phyloP scores from a whole-genome alignment of 2,888 invertebrate genomes.

The Drosophila parthenogenetica region DNA sequence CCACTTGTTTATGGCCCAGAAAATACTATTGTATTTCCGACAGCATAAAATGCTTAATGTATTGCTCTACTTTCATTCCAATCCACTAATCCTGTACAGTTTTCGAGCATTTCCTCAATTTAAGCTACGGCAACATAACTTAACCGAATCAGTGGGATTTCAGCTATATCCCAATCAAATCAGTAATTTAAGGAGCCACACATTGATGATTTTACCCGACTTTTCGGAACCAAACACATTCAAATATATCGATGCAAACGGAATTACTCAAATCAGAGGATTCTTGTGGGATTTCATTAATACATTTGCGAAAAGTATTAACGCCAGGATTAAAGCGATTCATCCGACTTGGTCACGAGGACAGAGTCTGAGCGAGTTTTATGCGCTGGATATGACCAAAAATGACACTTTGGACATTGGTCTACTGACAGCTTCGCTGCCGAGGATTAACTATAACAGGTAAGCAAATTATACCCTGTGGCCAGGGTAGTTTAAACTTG shows the following conservation, averaged over 20 bases:
- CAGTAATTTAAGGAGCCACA: conserved; percentile 31
- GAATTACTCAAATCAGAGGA: conserved; percentile 34
- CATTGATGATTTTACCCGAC: conserved; percentile 52
- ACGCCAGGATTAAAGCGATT: conserved; percentile 22
- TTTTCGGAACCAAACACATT: conserved; percentile 55
- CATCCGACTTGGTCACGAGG: conserved; percentile 26
- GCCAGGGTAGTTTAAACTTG: no score
- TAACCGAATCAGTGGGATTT: background rate
- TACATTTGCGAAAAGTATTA: conserved; percentile 39
- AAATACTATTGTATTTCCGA: conserved; percentile 37
- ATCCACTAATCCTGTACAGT: conserved; percentile 37
- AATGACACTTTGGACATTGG: conserved; percentile 58
- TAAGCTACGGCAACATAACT: conserved; percentile 11
- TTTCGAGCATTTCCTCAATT: conserved; percentile 51
- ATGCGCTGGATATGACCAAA: conserved; percentile 41
- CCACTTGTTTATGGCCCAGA: conserved; percentile 17
- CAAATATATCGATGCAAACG: conserved; percentile 9
- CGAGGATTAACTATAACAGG: background rate
- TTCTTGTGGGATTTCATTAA: conserved; percentile 54
- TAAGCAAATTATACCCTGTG: background rate
- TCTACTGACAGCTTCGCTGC: background rate
- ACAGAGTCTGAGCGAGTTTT: background rate
- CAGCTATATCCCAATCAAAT: conserved; percentile 46
- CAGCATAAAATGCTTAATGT: conserved; percentile 51
- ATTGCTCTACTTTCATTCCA: conserved; percentile 40